These are phyloP conservation scores for Xiphorhynchus erythropygius DNA, from an alignment of 2,797 vertebrate genomes.

Conservation along the genomic window DNA sequence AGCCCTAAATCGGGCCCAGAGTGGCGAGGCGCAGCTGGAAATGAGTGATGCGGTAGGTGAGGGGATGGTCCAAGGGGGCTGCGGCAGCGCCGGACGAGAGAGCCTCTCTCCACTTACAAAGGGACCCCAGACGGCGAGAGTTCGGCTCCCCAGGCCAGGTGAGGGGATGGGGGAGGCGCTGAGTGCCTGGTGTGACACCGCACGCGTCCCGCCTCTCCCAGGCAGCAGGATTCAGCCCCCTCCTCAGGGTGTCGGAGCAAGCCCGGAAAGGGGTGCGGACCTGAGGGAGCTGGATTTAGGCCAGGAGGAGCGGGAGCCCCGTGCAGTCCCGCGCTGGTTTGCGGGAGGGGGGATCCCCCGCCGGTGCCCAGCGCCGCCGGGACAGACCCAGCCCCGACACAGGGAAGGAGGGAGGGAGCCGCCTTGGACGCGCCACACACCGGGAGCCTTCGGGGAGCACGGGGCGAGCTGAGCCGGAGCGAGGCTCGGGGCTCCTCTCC, in stretches of 20 bases:
- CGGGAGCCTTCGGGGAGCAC: neutral
- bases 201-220: rapidly evolving
- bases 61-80: too few species aligned
- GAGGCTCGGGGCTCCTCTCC: neutral
- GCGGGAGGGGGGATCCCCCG: neutral
- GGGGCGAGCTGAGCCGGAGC: neutral
- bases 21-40: neutral
- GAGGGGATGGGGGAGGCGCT: too few species aligned
- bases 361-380: neutral
- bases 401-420: neutral
- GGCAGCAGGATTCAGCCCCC: neutral
- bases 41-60: neutral
- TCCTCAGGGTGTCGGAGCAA: neutral
- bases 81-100: neutral
- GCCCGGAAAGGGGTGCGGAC: neutral
- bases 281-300: neutral
- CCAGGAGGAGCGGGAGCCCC: neutral
- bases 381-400: neutral
- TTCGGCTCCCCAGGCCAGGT: neutral
- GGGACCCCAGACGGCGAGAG: neutral
- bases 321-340: neutral
- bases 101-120: neutral
- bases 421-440: neutral
- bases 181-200: neutral
- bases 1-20: neutral